A percentile compares a stretch with the other conserved stretches of the same genome.
phyloP scores from a whole-genome alignment of 2,113 vertebrate genomes.

The Oryzias woworae region DNA sequence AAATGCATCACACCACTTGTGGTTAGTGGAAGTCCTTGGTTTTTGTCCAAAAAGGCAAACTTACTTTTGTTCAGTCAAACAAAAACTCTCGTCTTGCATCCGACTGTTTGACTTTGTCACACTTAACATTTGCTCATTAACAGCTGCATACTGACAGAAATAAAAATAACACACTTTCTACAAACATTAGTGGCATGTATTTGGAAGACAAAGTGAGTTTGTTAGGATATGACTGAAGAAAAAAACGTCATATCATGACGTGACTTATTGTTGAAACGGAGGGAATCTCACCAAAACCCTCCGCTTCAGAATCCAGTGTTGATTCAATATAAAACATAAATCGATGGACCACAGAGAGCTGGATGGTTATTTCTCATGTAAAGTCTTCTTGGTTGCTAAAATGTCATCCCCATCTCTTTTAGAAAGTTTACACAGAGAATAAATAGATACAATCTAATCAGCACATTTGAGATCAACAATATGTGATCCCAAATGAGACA shows the following conservation, averaged over 20 bases:
- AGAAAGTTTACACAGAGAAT: slow-evolving; percentile 72
- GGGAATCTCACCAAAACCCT: slow-evolving; percentile 41
- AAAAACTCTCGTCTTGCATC: slow-evolving; percentile 60
- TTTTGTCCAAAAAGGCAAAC: slow-evolving; percentile 63
- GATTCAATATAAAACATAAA: slow-evolving; percentile 60
- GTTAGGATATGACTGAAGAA: slow-evolving; percentile 62
- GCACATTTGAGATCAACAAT: slow-evolving; percentile 77
- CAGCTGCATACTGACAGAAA: slow-evolving; percentile 60
- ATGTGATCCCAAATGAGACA: slow-evolving; percentile 73
- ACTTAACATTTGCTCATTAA: slow-evolving; percentile 51
- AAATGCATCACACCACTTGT: slow-evolving; percentile 44
- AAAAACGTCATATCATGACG: slow-evolving; percentile 51
- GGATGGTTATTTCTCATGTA: slow-evolving; percentile 60
- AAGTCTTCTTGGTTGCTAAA: slow-evolving; percentile 76
- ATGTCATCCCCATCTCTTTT: slow-evolving; percentile 64
- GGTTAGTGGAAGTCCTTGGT: slow-evolving; percentile 49
- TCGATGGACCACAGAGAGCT: slow-evolving; percentile 44
- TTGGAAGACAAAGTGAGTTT: slow-evolving; percentile 81
- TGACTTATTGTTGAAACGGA: slow-evolving; percentile 46
- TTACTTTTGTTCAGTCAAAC: slow-evolving; percentile 45
- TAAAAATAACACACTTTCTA: slow-evolving; percentile 51
- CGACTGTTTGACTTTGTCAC: slow-evolving; percentile 42
- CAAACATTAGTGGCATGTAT: slow-evolving; percentile 61
- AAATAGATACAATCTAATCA: slow-evolving; percentile 74
- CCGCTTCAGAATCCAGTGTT: slow-evolving; percentile 57